phyloP scores from a whole-genome alignment of 2,888 invertebrate species.

The Dasypolia templi region DNA sequence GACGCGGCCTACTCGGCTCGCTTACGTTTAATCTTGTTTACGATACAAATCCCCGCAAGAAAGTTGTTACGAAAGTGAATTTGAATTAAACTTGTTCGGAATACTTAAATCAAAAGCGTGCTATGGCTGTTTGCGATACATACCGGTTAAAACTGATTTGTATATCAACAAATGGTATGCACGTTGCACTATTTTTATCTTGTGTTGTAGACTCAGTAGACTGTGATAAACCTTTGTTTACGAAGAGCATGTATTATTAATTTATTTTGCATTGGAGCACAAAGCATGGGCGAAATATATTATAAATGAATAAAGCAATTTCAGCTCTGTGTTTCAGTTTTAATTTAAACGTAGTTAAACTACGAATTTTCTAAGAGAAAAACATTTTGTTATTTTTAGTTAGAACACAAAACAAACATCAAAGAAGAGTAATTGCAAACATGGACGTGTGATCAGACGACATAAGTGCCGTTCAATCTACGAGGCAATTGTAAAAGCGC shows the following conservation, averaged over 20 bases:
- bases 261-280: constrained; percentile 5
- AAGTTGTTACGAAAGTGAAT: constrained; percentile 76
- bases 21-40: constrained; percentile 79
- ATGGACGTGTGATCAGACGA: constrained; percentile 67
- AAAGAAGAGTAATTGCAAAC: constrained; percentile 71
- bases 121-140: constrained; percentile 33
- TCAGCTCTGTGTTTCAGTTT: constrained; percentile 12
- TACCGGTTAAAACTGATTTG: constrained; percentile 26
- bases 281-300: constrained; percentile 27
- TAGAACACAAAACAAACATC: constrained; percentile 68
- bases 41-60: constrained; percentile 79
- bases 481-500: constrained; percentile 74
- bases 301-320: constrained; percentile 21
- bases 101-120: constrained; percentile 63
- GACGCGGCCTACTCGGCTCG: constrained; percentile 71
- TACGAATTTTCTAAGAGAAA: constrained; percentile 22
- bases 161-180: constrained; percentile 43
- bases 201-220: constrained; percentile 17
- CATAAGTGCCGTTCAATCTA: constrained; percentile 72
- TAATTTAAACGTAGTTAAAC: constrained; percentile 28
- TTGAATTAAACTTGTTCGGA: constrained; percentile 73
- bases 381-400: constrained; percentile 48
- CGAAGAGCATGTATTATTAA: constrained; percentile 27
- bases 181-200: constrained; percentile 55
- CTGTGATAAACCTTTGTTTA: constrained; percentile 46